Base-by-base conservation (phyloP, 2,113 vertebrate genomes). In the Lonchura striata region DNA sequence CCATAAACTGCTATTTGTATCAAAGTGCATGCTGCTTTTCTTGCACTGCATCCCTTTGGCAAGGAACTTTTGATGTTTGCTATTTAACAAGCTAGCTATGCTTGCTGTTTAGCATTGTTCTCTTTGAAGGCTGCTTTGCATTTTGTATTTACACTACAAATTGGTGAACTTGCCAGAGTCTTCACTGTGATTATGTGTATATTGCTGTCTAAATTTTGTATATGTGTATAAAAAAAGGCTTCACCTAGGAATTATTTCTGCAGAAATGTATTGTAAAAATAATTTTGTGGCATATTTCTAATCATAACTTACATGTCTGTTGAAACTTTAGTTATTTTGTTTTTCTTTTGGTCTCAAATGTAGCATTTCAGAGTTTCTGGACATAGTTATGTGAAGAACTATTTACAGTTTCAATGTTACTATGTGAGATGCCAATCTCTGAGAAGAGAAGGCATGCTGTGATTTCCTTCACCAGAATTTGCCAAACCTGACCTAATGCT, bases 141-240 rank as follows among this genome's bases (percentile, higher is more conserved):
- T 98, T 98, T 98, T 98, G 97, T 98, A 98, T 97, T 98, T 97
- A 98, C 98, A 98, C 97, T 98, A 98, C 97, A 61, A 97, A 98
- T 97, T 97, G 96, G 98, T 98, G 98, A 98, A 98, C 94, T 98
- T 98, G 97, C 98, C 98, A 98, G 97, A 82, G 95, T 98, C 97
- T 98, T 98, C 98, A 99, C 99, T 99, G 99, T 99, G 99, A 99
- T 97, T 95, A 98, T 97, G 97, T 98, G 98, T 99, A 98, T 98
- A 98, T 99, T 98, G 98, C 98, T 99, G 98, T 99, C 97, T 98
- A 98, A 99, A 98, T 98, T 98, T 98, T 98, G 97, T 98, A 98
- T 98, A 98, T 98, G 98, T 98, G 98, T 98, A 98, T 97, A 98
- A 98, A 98, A 97, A 96, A 66, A 97, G 95, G 98, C 98, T 98